These are phyloP conservation scores for Tanytarsus gracilentus DNA, from an alignment of 2,888 invertebrate genomes.

Conservation along the genomic window DNA sequence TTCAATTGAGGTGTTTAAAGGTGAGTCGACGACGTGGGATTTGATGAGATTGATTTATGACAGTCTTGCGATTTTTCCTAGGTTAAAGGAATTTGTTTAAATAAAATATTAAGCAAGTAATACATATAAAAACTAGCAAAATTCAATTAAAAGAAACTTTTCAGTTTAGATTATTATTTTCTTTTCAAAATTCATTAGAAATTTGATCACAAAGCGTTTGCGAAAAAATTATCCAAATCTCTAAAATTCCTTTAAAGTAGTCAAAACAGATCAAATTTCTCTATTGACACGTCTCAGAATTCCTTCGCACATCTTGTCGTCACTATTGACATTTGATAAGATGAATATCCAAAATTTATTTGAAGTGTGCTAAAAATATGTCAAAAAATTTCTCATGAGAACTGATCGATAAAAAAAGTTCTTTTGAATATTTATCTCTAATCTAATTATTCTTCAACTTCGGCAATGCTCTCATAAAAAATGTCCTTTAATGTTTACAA, in stretches of 20 bases:
- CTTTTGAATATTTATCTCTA: not conserved
- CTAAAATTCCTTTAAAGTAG: too few relatives aligned
- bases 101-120: too few relatives aligned
- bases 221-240: not conserved
- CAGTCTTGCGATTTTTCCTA: too few relatives aligned
- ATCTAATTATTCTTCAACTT: slow-evolving; percentile 4
- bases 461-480: not conserved
- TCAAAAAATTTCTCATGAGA: not conserved
- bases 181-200: too few relatives aligned
- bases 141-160: too few relatives aligned
- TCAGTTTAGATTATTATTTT: too few relatives aligned
- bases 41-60: too few relatives aligned
- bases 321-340: slow-evolving; percentile 7
- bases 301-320: not conserved
- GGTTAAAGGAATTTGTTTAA: too few relatives aligned
- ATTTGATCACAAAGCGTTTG: not conserved
- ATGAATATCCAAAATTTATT: not conserved
- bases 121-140: too few relatives aligned
- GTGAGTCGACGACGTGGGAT: too few relatives aligned
- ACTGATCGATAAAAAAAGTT: not conserved
- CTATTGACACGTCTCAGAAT: not conserved
- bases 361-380: not conserved
- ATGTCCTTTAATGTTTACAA: slow-evolving; percentile 21
- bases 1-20: not conserved
- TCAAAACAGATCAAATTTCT: not conserved